These are phyloP conservation scores for Paguma larvata DNA, from an alignment of 2,797 vertebrate genomes.

Conservation along the genomic window DNA sequence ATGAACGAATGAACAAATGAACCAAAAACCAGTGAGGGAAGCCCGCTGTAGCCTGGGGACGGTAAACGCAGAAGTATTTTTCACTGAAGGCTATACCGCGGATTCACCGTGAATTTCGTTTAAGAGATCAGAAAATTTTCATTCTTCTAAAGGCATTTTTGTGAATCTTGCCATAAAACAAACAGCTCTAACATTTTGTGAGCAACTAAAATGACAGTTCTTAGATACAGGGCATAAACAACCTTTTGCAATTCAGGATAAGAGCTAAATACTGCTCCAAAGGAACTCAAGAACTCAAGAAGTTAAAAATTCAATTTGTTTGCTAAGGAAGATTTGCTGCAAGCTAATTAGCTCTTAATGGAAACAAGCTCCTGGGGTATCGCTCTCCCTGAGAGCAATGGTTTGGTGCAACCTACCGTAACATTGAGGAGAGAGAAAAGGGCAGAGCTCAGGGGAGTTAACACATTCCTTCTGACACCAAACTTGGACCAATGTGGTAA, in stretches of 20 bases:
- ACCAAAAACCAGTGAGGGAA: not conserved
- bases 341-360: constrained; percentile 43
- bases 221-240: not conserved
- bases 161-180: constrained; percentile 17
- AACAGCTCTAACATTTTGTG: constrained; percentile 25
- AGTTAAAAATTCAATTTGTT: constrained; percentile 53
- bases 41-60: not conserved
- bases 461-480: not conserved
- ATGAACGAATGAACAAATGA: not conserved
- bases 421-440: constrained; percentile 18
- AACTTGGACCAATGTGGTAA: not conserved
- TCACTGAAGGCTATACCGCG: not conserved
- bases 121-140: not conserved
- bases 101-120: not conserved
- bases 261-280: constrained; percentile 38
- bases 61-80: not conserved
- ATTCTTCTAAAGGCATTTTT: not conserved
- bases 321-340: not conserved
- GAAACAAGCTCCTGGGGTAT: not conserved
- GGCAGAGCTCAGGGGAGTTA: not conserved
- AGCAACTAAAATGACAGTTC: constrained; percentile 11
- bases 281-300: constrained; percentile 41
- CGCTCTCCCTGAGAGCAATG: not conserved
- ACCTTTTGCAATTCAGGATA: not conserved
- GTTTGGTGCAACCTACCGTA: not conserved